Conservation (phyloP, 2,888 invertebrate genomes). For the Physocephala rufipes region DNA sequence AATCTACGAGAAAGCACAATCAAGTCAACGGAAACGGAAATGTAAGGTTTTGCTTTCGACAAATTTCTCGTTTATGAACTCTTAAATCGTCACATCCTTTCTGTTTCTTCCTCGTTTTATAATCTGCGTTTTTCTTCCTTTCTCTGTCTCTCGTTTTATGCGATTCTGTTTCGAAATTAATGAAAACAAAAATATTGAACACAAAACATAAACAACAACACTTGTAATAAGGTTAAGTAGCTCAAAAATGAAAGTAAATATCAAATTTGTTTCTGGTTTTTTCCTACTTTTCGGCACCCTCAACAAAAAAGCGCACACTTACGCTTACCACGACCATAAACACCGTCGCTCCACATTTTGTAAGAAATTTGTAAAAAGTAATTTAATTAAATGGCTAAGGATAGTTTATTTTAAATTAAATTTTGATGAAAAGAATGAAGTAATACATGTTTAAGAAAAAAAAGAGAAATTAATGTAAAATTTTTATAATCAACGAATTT, state of each 20-base stretch:
- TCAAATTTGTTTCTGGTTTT: constrained; percentile 15
- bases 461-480: too few species aligned
- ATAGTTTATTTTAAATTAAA: too few species aligned
- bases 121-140: background rate
- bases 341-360: background rate
- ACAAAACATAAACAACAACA: background rate
- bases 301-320: background rate
- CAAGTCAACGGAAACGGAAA: constrained; percentile 27
- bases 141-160: too few species aligned
- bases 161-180: background rate
- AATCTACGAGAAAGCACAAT: too few species aligned
- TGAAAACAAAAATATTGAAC: background rate
- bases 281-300: background rate
- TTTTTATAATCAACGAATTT: too few species aligned
- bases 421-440: too few species aligned
- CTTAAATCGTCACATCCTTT: background rate
- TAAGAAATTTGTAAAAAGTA: background rate
- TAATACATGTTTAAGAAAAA: too few species aligned
- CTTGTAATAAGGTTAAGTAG: background rate
- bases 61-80: constrained; percentile 14
- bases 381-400: too few species aligned
- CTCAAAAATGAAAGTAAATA: constrained; percentile 26
- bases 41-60: constrained; percentile 32
- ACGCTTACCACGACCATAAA: background rate
- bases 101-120: background rate